Conservation (phyloP, 2,797 vertebrate species). For the Menidia menidia region DNA sequence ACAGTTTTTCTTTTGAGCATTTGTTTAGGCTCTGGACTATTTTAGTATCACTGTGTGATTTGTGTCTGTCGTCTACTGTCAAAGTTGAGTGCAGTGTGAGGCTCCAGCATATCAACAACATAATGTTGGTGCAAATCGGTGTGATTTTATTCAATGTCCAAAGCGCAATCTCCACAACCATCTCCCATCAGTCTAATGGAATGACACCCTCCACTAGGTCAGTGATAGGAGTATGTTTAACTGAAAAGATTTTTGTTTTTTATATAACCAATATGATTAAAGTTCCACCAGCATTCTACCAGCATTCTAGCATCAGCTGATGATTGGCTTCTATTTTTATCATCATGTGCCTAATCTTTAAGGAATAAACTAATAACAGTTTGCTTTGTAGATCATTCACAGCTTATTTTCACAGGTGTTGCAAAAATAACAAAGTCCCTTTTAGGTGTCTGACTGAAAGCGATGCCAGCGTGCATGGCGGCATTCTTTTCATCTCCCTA, state of each 20-base stretch:
- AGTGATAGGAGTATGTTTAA: slow-evolving; percentile 6
- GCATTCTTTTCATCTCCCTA: neutral
- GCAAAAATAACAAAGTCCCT: neutral
- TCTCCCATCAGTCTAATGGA: neutral
- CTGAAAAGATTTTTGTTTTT: slow-evolving; percentile 8
- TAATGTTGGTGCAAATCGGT: neutral
- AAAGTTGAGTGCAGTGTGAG: neutral
- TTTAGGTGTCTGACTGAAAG: slow-evolving; percentile 1
- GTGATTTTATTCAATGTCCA: neutral
- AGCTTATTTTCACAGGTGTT: neutral
- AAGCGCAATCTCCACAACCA: neutral
- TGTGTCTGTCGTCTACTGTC: neutral
- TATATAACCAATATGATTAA: neutral
- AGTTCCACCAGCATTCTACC: neutral
- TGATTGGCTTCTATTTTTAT: neutral
- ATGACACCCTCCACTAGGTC: neutral
- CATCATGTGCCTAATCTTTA: neutral
- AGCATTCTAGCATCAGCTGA: neutral
- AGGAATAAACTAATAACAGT: neutral
- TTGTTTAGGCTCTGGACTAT: neutral
- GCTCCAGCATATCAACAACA: slow-evolving; percentile 1
- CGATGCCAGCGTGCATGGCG: too few relatives aligned
- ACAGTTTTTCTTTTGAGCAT: neutral
- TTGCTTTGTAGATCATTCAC: neutral
- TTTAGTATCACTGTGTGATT: neutral